These are phyloP conservation scores for Halcyon chelicuti DNA, from an alignment of 2,797 vertebrate genomes.

Conservation along the genomic window DNA sequence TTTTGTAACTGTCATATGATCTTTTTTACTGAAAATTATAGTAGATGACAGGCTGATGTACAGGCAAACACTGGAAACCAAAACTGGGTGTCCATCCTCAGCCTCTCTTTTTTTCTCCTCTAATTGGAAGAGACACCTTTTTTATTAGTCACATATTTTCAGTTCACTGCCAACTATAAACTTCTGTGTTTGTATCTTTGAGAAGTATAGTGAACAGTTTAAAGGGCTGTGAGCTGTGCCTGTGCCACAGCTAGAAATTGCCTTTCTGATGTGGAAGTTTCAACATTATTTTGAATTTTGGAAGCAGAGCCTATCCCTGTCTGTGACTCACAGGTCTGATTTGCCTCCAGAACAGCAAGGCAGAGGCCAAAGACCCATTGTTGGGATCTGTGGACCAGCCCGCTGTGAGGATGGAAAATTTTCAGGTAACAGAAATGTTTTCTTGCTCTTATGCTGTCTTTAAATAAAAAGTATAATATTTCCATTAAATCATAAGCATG, in stretches of 20 bases:
- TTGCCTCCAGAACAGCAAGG: constrained; percentile 79
- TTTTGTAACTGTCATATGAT: neutral
- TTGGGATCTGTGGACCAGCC: constrained; percentile 79
- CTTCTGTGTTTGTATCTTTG: neutral
- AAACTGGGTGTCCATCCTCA: neutral
- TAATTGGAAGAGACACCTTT: neutral
- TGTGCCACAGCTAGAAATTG: neutral
- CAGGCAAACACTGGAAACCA: neutral
- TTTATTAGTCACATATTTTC: neutral
- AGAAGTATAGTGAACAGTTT: neutral
- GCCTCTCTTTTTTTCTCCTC: neutral
- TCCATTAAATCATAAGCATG: neutral
- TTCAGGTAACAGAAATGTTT: constrained; percentile 65
- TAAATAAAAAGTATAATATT: neutral
- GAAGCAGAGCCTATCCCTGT: constrained; percentile 62
- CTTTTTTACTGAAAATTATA: neutral
- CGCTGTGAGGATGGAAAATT: constrained; percentile 77
- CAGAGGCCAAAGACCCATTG: constrained; percentile 78
- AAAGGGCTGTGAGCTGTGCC: neutral
- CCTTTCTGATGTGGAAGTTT: constrained; percentile 1
- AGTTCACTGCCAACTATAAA: neutral
- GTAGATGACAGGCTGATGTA: neutral
- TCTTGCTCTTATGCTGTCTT: neutral
- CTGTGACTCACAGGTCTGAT: constrained; percentile 76
- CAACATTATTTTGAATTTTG: neutral